Percentiles rank a stretch among this genome's conserved stretches.
These are phyloP conservation scores for Caenorhabditis briggsae DNA, from an alignment of 1,140 invertebrate species.

Conservation along the genomic window DNA sequence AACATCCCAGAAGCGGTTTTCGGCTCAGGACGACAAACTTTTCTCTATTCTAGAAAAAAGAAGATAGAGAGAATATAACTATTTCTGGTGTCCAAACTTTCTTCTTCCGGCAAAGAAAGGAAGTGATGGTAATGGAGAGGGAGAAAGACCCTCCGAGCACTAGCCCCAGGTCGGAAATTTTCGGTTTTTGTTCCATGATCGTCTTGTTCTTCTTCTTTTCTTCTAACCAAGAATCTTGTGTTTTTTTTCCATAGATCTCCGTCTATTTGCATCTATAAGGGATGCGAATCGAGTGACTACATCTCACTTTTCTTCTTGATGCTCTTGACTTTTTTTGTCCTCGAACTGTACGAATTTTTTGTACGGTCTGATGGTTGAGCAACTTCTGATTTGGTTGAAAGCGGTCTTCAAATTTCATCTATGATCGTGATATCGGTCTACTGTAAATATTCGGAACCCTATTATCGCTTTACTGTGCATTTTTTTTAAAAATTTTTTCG, in stretches of 20 bases:
- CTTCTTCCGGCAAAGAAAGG: neutral
- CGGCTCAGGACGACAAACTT: neutral
- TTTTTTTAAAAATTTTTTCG: too few relatives aligned
- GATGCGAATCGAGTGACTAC: neutral
- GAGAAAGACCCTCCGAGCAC: too few relatives aligned
- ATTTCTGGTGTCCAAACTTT: conserved; percentile 10
- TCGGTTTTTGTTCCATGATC: conserved; percentile 45
- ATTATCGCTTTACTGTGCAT: too few relatives aligned
- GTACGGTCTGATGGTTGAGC: too few relatives aligned
- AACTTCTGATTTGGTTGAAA: too few relatives aligned
- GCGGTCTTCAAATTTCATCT: too few relatives aligned
- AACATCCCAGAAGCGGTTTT: conserved; percentile 37
- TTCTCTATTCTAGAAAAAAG: conserved; percentile 34
- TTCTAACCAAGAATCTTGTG: neutral
- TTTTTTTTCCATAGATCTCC: neutral
- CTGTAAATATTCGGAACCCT: too few relatives aligned
- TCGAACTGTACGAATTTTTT: too few relatives aligned
- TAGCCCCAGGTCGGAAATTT: neutral
- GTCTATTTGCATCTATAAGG: neutral
- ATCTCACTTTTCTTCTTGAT: neutral
- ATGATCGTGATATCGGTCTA: too few relatives aligned
- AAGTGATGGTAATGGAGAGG: conserved; percentile 35
- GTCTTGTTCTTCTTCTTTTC: neutral
- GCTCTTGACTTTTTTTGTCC: neutral
- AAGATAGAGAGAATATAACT: conserved; percentile 13